Base-by-base conservation (phyloP, 2,797 vertebrate genomes). In the Parauchenoglanis ngamensis region DNA sequence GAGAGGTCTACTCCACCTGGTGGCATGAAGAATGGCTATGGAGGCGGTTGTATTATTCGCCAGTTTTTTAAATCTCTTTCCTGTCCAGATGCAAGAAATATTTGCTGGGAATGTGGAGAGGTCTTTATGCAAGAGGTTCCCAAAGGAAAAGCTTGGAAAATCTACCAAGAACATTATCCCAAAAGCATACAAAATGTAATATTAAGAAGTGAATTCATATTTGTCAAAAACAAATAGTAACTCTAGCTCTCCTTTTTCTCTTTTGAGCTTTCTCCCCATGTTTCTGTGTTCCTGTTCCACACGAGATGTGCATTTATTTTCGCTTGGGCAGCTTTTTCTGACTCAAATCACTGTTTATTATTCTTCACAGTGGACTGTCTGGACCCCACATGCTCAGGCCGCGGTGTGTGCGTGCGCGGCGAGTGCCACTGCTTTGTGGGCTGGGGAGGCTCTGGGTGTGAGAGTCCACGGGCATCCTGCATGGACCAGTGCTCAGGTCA, bases 401-500 rank as follows among this genome's bases (percentile, higher is more conserved):
- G 97, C 81, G 98, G 98, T 0, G 97, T 99, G 35, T 99, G 98
- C 0, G 98, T 99, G 56, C 94, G 97, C 88, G 98, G 98, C 88
- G 98, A 99, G 91, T 99, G 98, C 90, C 98, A 99, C 95, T 99
- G 98, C 87, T 97, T 98, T 0, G 96, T 98, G 4, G 98, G 98
- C 52, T 99, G 98, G 98, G 98, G 98, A 49, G 98, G 98, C 59
- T 92, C 97, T 61, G 98, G 96, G 72, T 99, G 98, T 0, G 98
- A 99, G 91, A 97, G 95, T 0, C 96, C 97, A 5, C 94, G 98
- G 91, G 96, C 98, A 82, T 98, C 98, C 12, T 99, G 98, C 92
- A 95, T 98, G 95, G 98, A 99, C 93, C 98, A 98, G 86, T 99
- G 98, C 92, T 99, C 98, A 0, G 98, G 98, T 88, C 98, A 99